phyloP scores from a whole-genome alignment of 2,888 invertebrate species.

The Notodonta ziczac region DNA sequence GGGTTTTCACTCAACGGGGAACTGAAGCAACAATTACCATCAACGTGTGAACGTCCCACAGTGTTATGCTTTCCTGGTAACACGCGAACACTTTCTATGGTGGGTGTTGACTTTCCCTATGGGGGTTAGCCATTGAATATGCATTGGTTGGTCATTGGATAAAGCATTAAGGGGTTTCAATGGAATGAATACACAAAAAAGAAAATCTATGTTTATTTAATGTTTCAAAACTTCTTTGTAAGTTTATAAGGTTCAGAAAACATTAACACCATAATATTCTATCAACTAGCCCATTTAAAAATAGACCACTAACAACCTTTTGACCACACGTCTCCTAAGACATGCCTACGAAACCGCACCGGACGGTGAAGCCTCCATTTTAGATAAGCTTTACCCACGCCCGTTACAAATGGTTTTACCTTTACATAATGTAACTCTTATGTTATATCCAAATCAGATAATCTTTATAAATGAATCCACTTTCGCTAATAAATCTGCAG shows the following conservation, averaged over 20 bases:
- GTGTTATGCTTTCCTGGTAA: conserved; percentile 65
- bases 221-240: no score
- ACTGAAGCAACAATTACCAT: conserved; percentile 63
- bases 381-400: neutral
- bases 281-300: no score
- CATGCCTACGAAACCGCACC: neutral
- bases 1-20: conserved; percentile 70
- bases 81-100: conserved; percentile 59
- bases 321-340: neutral
- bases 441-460: neutral
- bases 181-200: neutral
- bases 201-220: no score
- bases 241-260: no score
- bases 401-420: neutral
- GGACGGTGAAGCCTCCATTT: neutral
- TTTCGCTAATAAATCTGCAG: no score
- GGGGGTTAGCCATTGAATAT: conserved; percentile 8
- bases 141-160: neutral
- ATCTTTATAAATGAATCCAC: no score
- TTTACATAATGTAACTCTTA: neutral
- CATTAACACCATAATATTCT: no score
- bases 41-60: conserved; percentile 68
- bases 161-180: neutral
- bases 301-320: neutral
- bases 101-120: conserved; percentile 37